Percentiles rank a stretch among this genome's conserved stretches.
These are phyloP conservation scores for Manacus vitellinus DNA, from an alignment of 2,113 vertebrate species.

Conservation along the genomic window DNA sequence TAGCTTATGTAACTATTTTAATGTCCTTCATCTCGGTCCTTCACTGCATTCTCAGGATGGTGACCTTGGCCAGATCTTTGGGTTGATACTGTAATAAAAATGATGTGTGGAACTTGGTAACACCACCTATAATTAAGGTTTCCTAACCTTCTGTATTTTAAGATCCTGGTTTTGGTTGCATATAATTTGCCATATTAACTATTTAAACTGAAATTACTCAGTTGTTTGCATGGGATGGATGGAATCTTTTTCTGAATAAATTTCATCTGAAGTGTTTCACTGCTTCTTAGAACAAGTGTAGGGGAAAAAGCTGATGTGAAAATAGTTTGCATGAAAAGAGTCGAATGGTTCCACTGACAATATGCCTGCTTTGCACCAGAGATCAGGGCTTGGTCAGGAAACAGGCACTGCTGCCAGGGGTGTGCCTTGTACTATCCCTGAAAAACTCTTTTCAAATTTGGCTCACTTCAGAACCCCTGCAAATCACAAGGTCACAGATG, in stretches of 20 bases:
- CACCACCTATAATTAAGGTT: slow-evolving; percentile 34
- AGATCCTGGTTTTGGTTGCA: not conserved
- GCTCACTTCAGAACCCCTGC: not conserved
- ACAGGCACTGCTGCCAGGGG: not conserved
- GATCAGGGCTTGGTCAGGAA: not conserved
- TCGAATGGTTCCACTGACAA: not conserved
- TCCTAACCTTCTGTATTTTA: slow-evolving; percentile 48
- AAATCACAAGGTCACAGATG: slow-evolving; percentile 16
- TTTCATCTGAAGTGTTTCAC: not conserved
- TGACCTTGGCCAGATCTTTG: not conserved
- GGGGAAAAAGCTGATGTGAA: not conserved
- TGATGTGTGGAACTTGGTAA: not conserved
- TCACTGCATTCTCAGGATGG: not conserved
- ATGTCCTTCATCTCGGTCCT: not conserved
- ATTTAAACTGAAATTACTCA: slow-evolving; percentile 4
- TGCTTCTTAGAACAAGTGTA: not conserved
- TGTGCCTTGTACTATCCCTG: not conserved
- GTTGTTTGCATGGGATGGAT: not conserved
- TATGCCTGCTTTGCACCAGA: not conserved
- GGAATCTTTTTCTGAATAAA: not conserved
- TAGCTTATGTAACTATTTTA: not conserved
- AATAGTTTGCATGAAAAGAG: not conserved
- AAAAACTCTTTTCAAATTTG: slow-evolving; percentile 1
- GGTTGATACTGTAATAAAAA: slow-evolving; percentile 36
- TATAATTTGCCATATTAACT: slow-evolving; percentile 42